These are phyloP conservation scores for Drosophila phalerata DNA, from an alignment of 2,888 invertebrate genomes.

Conservation along the genomic window DNA sequence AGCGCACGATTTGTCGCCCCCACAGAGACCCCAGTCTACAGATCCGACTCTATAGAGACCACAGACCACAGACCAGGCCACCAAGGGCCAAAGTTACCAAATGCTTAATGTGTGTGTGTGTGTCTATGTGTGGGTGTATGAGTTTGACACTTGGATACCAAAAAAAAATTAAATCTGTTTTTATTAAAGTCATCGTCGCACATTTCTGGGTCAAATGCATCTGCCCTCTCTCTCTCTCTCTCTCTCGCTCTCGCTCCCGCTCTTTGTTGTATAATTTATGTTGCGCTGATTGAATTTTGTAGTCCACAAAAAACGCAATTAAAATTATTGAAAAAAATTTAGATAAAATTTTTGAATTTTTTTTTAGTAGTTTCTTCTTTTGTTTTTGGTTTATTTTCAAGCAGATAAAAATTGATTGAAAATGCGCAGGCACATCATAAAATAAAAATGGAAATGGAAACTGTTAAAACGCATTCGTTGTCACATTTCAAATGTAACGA, in stretches of 20 bases:
- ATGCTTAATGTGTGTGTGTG: neutral
- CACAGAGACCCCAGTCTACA: constrained; percentile 7
- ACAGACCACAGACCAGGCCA: constrained; percentile 12
- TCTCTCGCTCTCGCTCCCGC: neutral
- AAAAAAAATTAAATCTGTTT: constrained; percentile 56
- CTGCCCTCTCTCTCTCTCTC: neutral
- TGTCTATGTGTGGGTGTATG: constrained; percentile 38
- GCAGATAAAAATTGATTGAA: constrained; percentile 43
- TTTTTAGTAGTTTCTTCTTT: constrained; percentile 15
- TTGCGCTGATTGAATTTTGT: constrained; percentile 72
- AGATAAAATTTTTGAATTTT: constrained; percentile 42
- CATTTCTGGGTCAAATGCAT: constrained; percentile 69
- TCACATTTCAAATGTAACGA: constrained; percentile 22
- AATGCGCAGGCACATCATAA: constrained; percentile 44
- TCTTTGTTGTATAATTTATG: constrained; percentile 68
- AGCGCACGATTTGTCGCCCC: constrained; percentile 74
- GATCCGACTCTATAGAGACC: constrained; percentile 3
- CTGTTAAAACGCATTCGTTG: constrained; percentile 58
- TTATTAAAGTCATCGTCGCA: constrained; percentile 63
- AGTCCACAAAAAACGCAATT: constrained; percentile 69
- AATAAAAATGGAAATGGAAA: constrained; percentile 40
- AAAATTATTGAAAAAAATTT: constrained; percentile 69
- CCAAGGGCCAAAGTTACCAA: constrained; percentile 21
- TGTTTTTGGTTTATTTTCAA: constrained; percentile 16
- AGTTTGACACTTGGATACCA: constrained; percentile 41